Evolutionary conservation across 2,113 vertebrate species (phyloP).

Genomic region (Rhinoderma darwinii): DNA sequence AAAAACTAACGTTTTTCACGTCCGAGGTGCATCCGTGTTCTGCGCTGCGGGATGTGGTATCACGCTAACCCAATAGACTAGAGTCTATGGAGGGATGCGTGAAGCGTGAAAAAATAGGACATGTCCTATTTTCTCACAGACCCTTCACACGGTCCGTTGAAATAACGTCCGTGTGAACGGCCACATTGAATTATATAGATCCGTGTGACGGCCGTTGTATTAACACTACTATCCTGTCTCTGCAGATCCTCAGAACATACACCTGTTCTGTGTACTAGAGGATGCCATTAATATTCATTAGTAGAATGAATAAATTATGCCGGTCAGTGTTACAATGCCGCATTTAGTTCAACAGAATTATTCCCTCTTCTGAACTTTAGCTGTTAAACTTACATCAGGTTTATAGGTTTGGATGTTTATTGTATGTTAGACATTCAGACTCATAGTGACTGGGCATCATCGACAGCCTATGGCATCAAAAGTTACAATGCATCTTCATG

Average conservation of each 20-base stretch:
- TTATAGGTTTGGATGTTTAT: neutral
- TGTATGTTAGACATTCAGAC: neutral
- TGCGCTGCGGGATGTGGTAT: too few relatives aligned
- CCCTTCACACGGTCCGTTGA: too few relatives aligned
- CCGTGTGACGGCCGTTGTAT: too few relatives aligned
- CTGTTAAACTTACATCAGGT: neutral
- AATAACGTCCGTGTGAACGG: too few relatives aligned
- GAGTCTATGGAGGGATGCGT: too few relatives aligned
- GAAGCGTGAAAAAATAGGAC: too few relatives aligned
- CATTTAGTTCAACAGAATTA: constrained; percentile 15
- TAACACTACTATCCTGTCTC: neutral
- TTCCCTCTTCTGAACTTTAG: neutral
- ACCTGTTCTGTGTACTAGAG: constrained; percentile 25
- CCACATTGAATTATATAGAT: too few relatives aligned
- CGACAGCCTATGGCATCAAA: constrained; percentile 66
- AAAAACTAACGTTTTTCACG: too few relatives aligned
- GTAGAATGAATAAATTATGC: constrained; percentile 42
- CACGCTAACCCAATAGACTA: too few relatives aligned
- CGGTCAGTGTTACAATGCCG: constrained; percentile 5
- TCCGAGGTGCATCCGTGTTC: too few relatives aligned
- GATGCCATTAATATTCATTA: constrained; percentile 55
- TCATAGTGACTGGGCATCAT: constrained; percentile 1
- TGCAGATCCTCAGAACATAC: neutral
- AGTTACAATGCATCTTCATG: constrained; percentile 83
- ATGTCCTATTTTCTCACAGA: too few relatives aligned